Evolutionary conservation across 2,888 invertebrate species (phyloP).

Genomic region (Anthophora plumipes): DNA sequence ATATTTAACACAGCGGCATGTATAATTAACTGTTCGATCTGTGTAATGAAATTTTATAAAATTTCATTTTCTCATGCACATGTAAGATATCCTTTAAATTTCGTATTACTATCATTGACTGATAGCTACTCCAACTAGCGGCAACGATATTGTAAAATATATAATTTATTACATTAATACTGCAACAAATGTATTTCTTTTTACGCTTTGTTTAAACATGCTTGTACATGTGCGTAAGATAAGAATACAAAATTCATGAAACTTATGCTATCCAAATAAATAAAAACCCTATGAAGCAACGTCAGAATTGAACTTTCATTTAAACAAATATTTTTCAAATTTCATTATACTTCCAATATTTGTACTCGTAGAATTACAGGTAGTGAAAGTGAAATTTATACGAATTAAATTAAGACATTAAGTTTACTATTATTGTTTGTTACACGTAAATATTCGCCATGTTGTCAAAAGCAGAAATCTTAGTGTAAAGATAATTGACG

Average conservation of each 20-base stretch:
- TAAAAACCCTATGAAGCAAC: neutral
- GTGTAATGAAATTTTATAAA: neutral
- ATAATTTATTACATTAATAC: neutral
- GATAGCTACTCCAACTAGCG: too few relatives aligned
- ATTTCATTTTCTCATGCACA: neutral
- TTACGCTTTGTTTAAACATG: neutral
- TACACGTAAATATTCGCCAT: constrained; percentile 24
- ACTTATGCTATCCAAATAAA: neutral
- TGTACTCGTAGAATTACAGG: neutral
- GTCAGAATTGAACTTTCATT: neutral
- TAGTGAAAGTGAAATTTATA: neutral
- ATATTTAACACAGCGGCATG: neutral
- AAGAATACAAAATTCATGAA: neutral
- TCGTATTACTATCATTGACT: neutral
- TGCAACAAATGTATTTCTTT: neutral
- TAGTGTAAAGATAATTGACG: neutral
- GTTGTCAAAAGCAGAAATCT: constrained; percentile 11
- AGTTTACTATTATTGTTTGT: neutral
- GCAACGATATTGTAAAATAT: neutral
- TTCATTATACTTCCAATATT: neutral
- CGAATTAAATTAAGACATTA: too few relatives aligned
- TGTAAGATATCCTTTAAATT: neutral
- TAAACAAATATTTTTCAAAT: neutral
- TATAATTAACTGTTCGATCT: neutral
- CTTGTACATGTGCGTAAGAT: neutral